phyloP scores from a whole-genome alignment of 2,888 invertebrate genomes.

The Nebria brevicollis region DNA sequence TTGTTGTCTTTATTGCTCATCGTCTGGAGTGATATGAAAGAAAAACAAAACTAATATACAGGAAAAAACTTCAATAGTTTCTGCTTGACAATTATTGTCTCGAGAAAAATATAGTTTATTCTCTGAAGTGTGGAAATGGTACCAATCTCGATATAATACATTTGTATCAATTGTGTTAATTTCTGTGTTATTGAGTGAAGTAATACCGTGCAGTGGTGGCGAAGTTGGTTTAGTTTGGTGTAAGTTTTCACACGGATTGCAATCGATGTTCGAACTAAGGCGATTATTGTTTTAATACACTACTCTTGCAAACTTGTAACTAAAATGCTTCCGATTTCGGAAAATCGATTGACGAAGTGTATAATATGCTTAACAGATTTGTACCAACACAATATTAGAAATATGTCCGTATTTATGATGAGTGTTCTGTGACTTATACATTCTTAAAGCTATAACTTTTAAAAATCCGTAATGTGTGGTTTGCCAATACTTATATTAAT shows the following conservation, averaged over 20 bases:
- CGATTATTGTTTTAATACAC: conserved; percentile 1
- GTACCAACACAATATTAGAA: no score
- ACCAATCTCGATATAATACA: neutral
- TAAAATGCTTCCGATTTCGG: neutral
- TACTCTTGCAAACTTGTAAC: neutral
- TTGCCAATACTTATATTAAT: no score
- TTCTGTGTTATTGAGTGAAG: neutral
- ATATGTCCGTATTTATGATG: no score
- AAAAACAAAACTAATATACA: neutral
- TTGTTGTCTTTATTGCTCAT: neutral
- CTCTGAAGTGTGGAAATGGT: neutral
- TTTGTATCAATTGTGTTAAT: neutral
- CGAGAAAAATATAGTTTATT: neutral
- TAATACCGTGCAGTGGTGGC: neutral
- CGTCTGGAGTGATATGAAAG: neutral
- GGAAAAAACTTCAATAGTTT: neutral
- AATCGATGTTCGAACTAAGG: neutral
- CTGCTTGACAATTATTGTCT: neutral
- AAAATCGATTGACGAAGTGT: neutral
- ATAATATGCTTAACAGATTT: neutral
- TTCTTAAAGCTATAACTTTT: no score
- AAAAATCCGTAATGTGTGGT: no score
- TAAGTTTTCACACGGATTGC: neutral
- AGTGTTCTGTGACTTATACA: no score
- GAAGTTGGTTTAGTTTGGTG: neutral